Evolutionary conservation across 2,888 invertebrate genomes (phyloP).

Genomic region (Sesamia inferens): DNA sequence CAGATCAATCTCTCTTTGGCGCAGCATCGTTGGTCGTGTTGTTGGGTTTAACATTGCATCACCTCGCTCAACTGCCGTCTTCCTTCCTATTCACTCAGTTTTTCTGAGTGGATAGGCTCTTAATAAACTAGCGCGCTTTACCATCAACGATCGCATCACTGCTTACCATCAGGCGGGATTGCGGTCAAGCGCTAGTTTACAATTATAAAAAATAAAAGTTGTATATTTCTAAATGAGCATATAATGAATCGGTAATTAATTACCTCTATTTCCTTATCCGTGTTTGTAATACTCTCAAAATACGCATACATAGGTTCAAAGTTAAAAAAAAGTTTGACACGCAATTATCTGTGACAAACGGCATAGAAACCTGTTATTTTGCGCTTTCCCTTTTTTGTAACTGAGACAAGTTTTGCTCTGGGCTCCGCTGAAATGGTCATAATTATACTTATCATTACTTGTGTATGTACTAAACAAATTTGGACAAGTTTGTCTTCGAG

Average conservation of each 20-base stretch:
- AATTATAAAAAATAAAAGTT: too few relatives aligned
- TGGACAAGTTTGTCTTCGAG: neutral
- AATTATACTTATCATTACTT: neutral
- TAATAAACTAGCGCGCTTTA: too few relatives aligned
- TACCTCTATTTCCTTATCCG: neutral
- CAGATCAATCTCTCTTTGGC: too few relatives aligned
- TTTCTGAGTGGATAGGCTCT: too few relatives aligned
- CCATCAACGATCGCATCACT: too few relatives aligned
- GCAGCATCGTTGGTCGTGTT: too few relatives aligned
- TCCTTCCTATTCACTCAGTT: too few relatives aligned
- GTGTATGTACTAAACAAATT: neutral
- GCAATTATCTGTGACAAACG: constrained; percentile 5
- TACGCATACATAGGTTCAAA: neutral
- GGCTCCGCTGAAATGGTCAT: neutral
- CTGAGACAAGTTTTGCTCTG: constrained; percentile 24
- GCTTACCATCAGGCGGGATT: too few relatives aligned
- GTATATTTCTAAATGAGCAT: neutral
- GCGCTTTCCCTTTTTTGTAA: constrained; percentile 39
- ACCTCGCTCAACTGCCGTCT: too few relatives aligned
- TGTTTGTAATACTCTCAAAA: neutral
- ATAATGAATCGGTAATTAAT: neutral
- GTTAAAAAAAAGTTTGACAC: constrained; percentile 7
- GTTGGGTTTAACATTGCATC: too few relatives aligned
- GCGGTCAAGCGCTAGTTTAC: too few relatives aligned
- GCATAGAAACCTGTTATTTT: constrained; percentile 29